Conservation (phyloP, 1,140 invertebrate species). For the Sarcophaga peregrina region DNA sequence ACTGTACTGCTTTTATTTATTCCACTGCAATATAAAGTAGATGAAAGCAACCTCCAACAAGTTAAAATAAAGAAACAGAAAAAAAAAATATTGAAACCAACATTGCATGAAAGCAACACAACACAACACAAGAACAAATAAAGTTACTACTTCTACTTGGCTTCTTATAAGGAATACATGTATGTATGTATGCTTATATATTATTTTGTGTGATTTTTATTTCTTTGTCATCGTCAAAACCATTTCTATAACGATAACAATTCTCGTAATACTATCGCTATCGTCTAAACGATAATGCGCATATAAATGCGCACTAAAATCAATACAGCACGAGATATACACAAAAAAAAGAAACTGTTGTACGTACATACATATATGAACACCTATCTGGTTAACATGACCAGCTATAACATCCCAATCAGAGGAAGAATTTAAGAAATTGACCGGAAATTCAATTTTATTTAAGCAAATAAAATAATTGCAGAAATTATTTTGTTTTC, state of each 20-base stretch:
- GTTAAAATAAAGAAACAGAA: background rate
- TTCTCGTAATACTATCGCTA: constrained; percentile 46
- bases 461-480: too few species aligned
- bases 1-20: too few species aligned
- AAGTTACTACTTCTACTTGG: background rate
- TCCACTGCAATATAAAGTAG: too few species aligned
- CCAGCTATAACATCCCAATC: background rate
- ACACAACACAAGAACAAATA: background rate
- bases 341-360: background rate
- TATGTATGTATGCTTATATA: background rate
- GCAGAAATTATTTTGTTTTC: too few species aligned
- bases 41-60: constrained; percentile 13
- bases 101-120: background rate
- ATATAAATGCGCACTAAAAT: constrained; percentile 47
- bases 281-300: constrained; percentile 47
- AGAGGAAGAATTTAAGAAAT: too few species aligned
- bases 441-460: too few species aligned
- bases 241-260: constrained; percentile 48
- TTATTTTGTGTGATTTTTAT: constrained; percentile 17
- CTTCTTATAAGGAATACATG: background rate
- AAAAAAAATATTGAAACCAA: background rate
- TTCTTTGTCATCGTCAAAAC: constrained; percentile 38
- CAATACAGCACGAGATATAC: constrained; percentile 39
- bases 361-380: background rate
- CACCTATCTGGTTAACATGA: background rate